A percentile compares a stretch with the other conserved stretches of the same genome.
These are phyloP conservation scores for Aplysia californica DNA, from an alignment of 1,140 invertebrate genomes.

Conservation along the genomic window DNA sequence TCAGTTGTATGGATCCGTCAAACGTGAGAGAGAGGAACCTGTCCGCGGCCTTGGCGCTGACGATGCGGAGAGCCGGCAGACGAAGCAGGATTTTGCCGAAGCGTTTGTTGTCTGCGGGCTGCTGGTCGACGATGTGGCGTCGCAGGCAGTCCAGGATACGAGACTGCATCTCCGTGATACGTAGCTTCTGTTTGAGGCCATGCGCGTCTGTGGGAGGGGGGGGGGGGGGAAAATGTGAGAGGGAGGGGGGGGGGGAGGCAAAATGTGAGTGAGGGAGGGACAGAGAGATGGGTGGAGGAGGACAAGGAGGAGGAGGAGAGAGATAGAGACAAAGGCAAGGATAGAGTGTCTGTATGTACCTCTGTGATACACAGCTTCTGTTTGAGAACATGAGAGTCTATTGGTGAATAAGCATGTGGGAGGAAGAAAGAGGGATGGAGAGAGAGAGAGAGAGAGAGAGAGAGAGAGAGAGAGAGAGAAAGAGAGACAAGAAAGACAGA, in stretches of 20 bases:
- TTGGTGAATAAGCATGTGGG: background rate
- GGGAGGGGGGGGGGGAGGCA: too few species aligned
- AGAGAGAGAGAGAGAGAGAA: conserved; percentile 9
- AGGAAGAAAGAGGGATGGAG: background rate
- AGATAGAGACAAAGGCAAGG: too few species aligned
- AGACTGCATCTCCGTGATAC: conserved; percentile 55
- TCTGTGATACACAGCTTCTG: conserved; percentile 53
- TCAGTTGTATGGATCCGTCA: conserved; percentile 62
- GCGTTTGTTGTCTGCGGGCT: conserved; percentile 51
- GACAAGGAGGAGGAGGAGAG: too few species aligned
- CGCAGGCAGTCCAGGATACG: conserved; percentile 60
- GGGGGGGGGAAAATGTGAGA: too few species aligned
- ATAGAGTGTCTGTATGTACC: too few species aligned
- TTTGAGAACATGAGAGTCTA: conserved; percentile 62
- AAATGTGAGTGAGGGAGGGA: too few species aligned
- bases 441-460: conserved; percentile 19
- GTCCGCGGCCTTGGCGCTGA: conserved; percentile 66
- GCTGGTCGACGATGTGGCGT: conserved; percentile 49
- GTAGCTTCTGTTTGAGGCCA: conserved; percentile 57
- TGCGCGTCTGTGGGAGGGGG: conserved; percentile 56
- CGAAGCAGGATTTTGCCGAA: conserved; percentile 65
- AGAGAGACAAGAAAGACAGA: background rate
- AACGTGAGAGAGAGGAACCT: conserved; percentile 65
- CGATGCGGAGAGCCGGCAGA: conserved; percentile 60
- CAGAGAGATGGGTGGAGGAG: too few species aligned